Evolutionary conservation across 1,140 invertebrate species (phyloP).

Genomic region (Dufourea novaeangliae): DNA sequence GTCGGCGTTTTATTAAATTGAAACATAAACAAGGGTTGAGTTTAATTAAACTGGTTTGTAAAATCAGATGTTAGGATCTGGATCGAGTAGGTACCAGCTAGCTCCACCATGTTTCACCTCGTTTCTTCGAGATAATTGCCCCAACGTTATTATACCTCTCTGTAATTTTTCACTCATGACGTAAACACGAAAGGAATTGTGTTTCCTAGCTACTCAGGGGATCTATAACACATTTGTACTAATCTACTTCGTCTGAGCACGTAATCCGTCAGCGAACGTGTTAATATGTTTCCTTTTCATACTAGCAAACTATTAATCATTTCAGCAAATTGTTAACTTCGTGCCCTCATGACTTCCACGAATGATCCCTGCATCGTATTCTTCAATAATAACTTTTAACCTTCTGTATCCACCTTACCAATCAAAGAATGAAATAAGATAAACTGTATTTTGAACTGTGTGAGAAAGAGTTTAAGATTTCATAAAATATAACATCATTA

Average conservation of each 20-base stretch:
- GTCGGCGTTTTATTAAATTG: too few species aligned
- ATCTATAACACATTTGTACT: not conserved
- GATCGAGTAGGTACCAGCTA: not conserved
- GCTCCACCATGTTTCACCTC: not conserved
- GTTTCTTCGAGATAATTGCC: not conserved
- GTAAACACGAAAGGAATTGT: not conserved
- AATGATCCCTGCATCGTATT: too few species aligned
- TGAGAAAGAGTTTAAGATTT: too few species aligned
- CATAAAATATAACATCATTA: too few species aligned
- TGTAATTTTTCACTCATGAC: not conserved
- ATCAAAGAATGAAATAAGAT: too few species aligned
- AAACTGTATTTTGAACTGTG: too few species aligned
- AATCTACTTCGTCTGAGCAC: not conserved
- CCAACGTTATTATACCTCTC: not conserved
- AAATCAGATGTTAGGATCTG: not conserved
- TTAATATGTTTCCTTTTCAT: not conserved
- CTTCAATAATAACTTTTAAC: too few species aligned
- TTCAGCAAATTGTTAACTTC: too few species aligned
- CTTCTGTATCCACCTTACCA: too few species aligned
- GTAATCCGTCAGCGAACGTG: not conserved
- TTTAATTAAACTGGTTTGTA: too few species aligned
- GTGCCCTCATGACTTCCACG: too few species aligned
- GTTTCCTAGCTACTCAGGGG: not conserved
- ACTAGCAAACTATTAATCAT: too few species aligned
- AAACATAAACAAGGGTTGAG: not conserved